Base-by-base conservation (phyloP, 2,888 invertebrate species). In the Eucriotettix oculatus region DNA sequence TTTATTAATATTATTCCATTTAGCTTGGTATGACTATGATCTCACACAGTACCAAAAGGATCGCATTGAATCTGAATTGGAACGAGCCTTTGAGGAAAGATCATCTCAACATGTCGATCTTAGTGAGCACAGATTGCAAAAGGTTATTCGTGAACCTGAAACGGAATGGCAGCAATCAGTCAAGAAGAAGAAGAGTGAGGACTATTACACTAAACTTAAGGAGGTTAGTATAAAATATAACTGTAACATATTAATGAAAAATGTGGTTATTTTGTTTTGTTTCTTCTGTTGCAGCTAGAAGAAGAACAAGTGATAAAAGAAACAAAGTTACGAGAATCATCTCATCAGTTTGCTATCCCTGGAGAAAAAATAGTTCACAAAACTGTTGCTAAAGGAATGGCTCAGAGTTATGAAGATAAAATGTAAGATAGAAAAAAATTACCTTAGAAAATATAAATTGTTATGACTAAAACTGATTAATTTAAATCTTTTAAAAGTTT, bases 11-110 rank as follows among this genome's bases (percentile, higher is more conserved):
- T 52, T 57, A 16, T 16, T 5, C 11, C 11, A 53, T 53, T 67
- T 74, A 88, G 93, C 93, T 69, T 94, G 93, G 93, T 94, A 94
- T 78, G 93, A 94, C 77, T 81, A 83, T 71, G 92, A 90, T 73
- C 82, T 90, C 71, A 79, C 86, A 66, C 84, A 84, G 72, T 92
- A 90, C 75, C 93, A 92, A 75, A 80, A 82, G 72, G 86, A 87
- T 68, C 85, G 91, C 66, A 78, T 82, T 72, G 88, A 86, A 68
- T 88, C 86, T 60, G 93, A 94, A 75, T 78, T 93, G 68, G 90
- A 90, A 72, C 85, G 86, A 73, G 84, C 89, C 56, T 93, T 93
- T 72, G 91, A 91, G 70, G 93, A 93, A 73, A 83, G 90, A 65
- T 80, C 83, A 67, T 84, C 85, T 69, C 81, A 84, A 66, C 85